phyloP scores from a whole-genome alignment of 2,113 vertebrate species.

The Rana temporaria region DNA sequence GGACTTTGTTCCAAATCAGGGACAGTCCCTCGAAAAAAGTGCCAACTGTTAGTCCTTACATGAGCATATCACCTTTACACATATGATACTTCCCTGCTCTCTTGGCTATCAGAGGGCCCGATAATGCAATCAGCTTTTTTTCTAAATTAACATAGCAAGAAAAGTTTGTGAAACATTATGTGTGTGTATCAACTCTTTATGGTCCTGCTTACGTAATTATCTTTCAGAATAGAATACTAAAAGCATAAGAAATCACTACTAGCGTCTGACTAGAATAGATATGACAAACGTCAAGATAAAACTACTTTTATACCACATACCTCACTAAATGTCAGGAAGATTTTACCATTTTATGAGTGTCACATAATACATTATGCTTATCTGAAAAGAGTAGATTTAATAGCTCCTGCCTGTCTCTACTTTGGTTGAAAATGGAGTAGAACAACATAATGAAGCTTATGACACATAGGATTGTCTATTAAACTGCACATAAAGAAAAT shows the following conservation, averaged over 20 bases:
- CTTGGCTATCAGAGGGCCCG: too few species aligned
- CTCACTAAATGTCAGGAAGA: slow-evolving; percentile 38
- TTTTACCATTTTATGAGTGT: slow-evolving; percentile 42
- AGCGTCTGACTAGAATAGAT: slow-evolving; percentile 1
- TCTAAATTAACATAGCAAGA: too few species aligned
- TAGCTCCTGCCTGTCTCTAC: slow-evolving; percentile 4
- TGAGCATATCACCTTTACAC: too few species aligned
- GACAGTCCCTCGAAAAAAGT: too few species aligned
- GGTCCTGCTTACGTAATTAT: not conserved
- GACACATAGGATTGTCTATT: too few species aligned
- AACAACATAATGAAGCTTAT: not conserved
- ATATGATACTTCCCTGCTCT: too few species aligned
- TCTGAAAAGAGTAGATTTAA: slow-evolving; percentile 20
- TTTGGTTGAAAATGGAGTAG: not conserved
- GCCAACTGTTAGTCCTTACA: too few species aligned
- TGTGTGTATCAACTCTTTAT: too few species aligned
- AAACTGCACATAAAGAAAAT: too few species aligned
- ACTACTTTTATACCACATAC: slow-evolving; percentile 21
- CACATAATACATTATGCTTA: slow-evolving; percentile 31
- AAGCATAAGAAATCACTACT: not conserved
- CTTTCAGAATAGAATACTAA: not conserved
- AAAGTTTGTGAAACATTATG: too few species aligned
- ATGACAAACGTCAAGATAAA: slow-evolving; percentile 22
- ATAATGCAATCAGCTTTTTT: too few species aligned
- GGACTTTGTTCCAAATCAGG: too few species aligned